phyloP scores from a whole-genome alignment of 2,888 invertebrate genomes.

The Drosophila mayaguana region DNA sequence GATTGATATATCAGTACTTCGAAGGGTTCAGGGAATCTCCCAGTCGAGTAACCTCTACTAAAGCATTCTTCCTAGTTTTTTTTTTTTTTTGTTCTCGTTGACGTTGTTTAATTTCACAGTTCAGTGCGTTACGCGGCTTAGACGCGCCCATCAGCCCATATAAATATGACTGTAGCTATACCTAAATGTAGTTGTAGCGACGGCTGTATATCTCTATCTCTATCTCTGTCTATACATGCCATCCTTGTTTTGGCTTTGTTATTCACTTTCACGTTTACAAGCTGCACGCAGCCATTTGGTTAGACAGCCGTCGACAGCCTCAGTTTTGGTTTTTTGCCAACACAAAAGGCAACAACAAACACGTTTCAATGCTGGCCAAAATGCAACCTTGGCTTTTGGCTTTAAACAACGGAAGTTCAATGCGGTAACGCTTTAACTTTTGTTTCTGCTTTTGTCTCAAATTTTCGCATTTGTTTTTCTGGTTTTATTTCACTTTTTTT shows the following conservation, averaged over 20 bases:
- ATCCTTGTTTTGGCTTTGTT: slow-evolving; percentile 3
- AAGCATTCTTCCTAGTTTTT: not conserved
- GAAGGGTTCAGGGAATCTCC: too few species aligned
- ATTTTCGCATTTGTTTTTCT: slow-evolving; percentile 4
- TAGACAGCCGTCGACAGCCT: slow-evolving; percentile 43
- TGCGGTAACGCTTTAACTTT: slow-evolving; percentile 44
- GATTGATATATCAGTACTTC: too few species aligned
- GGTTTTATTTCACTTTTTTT: not conserved
- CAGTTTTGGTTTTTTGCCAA: slow-evolving; percentile 30
- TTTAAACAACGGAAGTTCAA: slow-evolving; percentile 73
- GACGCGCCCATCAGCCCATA: slow-evolving; percentile 62
- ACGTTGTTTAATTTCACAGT: slow-evolving; percentile 82
- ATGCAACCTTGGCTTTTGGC: slow-evolving; percentile 72
- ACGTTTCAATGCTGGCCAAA: slow-evolving; percentile 60
- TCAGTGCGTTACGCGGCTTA: slow-evolving; percentile 74
- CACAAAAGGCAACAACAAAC: slow-evolving; percentile 34
- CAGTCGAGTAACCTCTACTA: too few species aligned
- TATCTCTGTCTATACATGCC: slow-evolving; percentile 1
- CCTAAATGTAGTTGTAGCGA: not conserved
- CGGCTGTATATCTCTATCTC: not conserved
- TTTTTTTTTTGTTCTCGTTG: slow-evolving; percentile 33
- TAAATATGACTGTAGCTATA: slow-evolving; percentile 11
- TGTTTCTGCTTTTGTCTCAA: slow-evolving; percentile 28
- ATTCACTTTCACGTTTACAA: slow-evolving; percentile 52
- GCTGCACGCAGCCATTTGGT: slow-evolving; percentile 46